Evolutionary conservation across 2,888 invertebrate species (phyloP).

Genomic region (Agonopterix heracliana): DNA sequence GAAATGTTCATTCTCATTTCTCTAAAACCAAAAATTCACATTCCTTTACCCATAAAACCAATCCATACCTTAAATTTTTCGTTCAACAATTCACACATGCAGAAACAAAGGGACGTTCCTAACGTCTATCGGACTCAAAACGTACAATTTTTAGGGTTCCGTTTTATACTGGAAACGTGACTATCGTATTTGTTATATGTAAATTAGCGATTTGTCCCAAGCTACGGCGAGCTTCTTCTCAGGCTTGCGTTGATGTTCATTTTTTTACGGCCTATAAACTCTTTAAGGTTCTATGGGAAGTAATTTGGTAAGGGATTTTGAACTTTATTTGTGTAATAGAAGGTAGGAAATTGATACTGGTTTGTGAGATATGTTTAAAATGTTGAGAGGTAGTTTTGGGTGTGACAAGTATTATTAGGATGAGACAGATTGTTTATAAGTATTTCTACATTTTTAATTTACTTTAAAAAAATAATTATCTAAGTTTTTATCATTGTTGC

Average conservation of each 20-base stretch:
- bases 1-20: too few species aligned
- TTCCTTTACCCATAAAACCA: not conserved
- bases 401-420: slow-evolving; percentile 21
- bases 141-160: slow-evolving; percentile 44
- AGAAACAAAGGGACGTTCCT: not conserved
- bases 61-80: not conserved
- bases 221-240: slow-evolving; percentile 36
- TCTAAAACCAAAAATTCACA: too few species aligned
- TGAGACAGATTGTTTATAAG: slow-evolving; percentile 3
- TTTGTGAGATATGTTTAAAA: slow-evolving; percentile 4
- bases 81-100: not conserved
- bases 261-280: slow-evolving; percentile 32
- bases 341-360: not conserved
- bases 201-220: slow-evolving; percentile 72
- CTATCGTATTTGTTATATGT: slow-evolving; percentile 76
- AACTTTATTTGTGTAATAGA: slow-evolving; percentile 9
- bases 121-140: slow-evolving; percentile 27
- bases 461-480: too few species aligned
- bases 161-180: slow-evolving; percentile 67
- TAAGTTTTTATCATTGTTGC: too few species aligned
- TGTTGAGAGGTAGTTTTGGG: slow-evolving; percentile 5
- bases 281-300: slow-evolving; percentile 9
- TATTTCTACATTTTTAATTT: too few species aligned
- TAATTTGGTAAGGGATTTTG: slow-evolving; percentile 5
- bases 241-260: slow-evolving; percentile 42